A percentile compares a stretch with the other conserved stretches of the same genome.
Evolutionary conservation across 2,888 invertebrate species (phyloP).

Genomic region (Gibbula magus): DNA sequence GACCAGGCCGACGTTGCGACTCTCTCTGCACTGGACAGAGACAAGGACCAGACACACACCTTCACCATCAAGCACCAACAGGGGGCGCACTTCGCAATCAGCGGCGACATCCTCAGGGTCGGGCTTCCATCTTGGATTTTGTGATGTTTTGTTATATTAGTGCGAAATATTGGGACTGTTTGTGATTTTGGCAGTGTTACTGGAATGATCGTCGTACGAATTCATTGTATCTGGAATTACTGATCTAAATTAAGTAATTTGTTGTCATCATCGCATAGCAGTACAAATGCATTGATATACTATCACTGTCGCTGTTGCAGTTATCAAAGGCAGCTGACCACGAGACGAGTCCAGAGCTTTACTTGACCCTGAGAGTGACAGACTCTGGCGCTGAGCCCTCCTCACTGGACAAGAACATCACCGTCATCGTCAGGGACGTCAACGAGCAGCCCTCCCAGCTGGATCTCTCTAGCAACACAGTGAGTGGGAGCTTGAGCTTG

Average conservation of each 20-base stretch:
- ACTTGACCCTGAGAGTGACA: conserved; percentile 35
- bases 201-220: too few relatives aligned
- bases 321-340: conserved; percentile 41
- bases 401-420: conserved; percentile 38
- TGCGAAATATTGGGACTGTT: too few relatives aligned
- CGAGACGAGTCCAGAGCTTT: conserved; percentile 36
- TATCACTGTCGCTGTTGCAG: background rate
- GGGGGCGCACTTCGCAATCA: conserved; percentile 17
- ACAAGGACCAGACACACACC: conserved; percentile 43
- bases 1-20: conserved; percentile 26
- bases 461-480: conserved; percentile 35
- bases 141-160: too few relatives aligned
- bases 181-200: too few relatives aligned
- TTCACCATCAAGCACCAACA: conserved; percentile 35
- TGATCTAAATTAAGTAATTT: too few relatives aligned
- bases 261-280: too few relatives aligned
- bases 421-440: conserved; percentile 42
- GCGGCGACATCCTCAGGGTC: conserved; percentile 25
- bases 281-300: too few relatives aligned
- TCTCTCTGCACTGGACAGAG: conserved; percentile 46
- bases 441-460: conserved; percentile 51
- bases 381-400: conserved; percentile 46
- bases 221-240: too few relatives aligned
- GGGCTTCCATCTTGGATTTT: too few relatives aligned
- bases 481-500: background rate